Evolutionary conservation across 2,113 vertebrate species (phyloP), one percentile per base, ranked within the genome.

Genomic region (Puma concolor): DNA sequence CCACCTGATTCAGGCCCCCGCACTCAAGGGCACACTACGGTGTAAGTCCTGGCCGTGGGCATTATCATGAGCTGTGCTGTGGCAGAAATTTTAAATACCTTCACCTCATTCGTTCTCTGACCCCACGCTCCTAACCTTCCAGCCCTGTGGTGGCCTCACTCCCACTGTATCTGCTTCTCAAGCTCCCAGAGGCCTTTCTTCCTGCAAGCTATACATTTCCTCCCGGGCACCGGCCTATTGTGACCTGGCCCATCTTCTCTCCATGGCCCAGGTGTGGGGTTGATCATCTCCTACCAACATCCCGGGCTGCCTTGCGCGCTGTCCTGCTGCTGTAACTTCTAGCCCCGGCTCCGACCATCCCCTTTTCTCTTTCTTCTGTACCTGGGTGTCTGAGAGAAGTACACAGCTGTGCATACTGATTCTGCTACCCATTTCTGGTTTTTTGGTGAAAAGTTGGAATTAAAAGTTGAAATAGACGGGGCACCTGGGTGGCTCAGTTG

Each of bases 191-290:
- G 50, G 48, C 74, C 48, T 54, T 74, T 33, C 23, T 69, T 41
- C 4, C 4, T 11, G 7, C 17, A 36, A 12, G 31, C 50, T 0
- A 5, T 10, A 4, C 33, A 0, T n/a, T 69, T 41, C 29, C 6
- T 60, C 71, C 16, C 5, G 2, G 67, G 17, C 41, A 5, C 7
- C 5, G 7, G 1, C 23, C 1, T 57, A 50, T 81, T 11, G 36
- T 19, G 3, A 31, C 76, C 10, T 0, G 2, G 72, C 5, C 71
- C 71, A 0, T 41, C 67, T 64, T 19, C 50, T 36, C 38, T 72
- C 17, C 57, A 0, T 57, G 92, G 54, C 54, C 86, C 27, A 25
- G 66, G 64, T 15, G 17, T 38, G 27, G 38, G 67, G 38, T 10
- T 5, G 63, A 4, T 31, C 33, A 1, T n/a, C 64, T 60, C 52